Conservation (phyloP, 1,140 invertebrate species). For the Tetragnatha versicolor region DNA sequence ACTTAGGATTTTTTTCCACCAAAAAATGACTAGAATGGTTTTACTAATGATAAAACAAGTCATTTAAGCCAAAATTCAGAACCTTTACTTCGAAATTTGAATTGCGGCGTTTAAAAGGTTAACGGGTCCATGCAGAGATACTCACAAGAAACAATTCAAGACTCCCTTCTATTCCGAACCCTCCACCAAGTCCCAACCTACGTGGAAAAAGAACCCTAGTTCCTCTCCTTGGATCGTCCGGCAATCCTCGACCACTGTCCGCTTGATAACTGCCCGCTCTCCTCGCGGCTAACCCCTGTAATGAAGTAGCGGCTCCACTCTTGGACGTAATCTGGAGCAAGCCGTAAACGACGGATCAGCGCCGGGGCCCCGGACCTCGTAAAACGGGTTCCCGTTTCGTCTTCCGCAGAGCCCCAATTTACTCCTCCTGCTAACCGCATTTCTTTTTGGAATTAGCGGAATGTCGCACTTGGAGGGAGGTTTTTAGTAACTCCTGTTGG, state of each 20-base stretch:
- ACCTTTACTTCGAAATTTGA: no score
- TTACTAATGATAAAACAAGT: no score
- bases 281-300: slow-evolving; percentile 25
- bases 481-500: neutral
- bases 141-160: no score
- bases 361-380: neutral
- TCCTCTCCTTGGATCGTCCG: neutral
- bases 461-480: neutral
- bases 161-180: no score
- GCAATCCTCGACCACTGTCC: slow-evolving; percentile 17
- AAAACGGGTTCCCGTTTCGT: neutral
- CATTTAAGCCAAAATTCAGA: no score
- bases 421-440: neutral
- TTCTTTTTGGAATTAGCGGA: neutral
- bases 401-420: neutral
- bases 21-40: no score
- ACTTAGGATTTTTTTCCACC: no score
- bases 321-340: slow-evolving; percentile 14
- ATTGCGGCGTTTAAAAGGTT: no score
- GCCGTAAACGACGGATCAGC: slow-evolving; percentile 41
- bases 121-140: no score
- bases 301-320: slow-evolving; percentile 32
- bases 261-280: neutral
- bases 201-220: neutral
- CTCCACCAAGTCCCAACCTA: neutral